Conservation (phyloP, 2,888 invertebrate genomes). For the Thereva nobilitata region DNA sequence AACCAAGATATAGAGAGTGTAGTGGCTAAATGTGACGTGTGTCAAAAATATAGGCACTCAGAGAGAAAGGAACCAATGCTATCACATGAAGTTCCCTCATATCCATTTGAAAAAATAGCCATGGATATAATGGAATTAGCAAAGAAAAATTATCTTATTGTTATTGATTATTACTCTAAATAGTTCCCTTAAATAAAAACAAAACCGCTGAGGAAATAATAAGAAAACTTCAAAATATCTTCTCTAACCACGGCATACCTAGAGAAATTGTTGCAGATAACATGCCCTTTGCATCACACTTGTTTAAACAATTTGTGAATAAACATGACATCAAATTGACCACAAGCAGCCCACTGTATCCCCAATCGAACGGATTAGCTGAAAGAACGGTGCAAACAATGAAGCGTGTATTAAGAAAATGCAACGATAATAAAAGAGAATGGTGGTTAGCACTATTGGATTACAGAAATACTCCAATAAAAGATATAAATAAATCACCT, state of each 20-base stretch:
- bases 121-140: constrained; percentile 44
- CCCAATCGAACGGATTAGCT: constrained; percentile 45
- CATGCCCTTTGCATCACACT: constrained; percentile 43
- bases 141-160: constrained; percentile 41
- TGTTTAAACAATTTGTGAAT: constrained; percentile 43
- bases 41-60: constrained; percentile 14
- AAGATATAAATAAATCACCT: background rate
- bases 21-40: constrained; percentile 21
- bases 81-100: constrained; percentile 12
- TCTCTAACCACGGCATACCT: constrained; percentile 42
- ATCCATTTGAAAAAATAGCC: constrained; percentile 42
- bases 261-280: constrained; percentile 42
- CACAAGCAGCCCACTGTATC: constrained; percentile 43
- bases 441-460: background rate
- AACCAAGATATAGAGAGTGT: constrained; percentile 23
- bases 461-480: background rate
- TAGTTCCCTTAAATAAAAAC: constrained; percentile 28
- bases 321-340: constrained; percentile 41
- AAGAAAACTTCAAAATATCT: background rate
- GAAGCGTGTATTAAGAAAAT: too few species aligned
- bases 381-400: constrained; percentile 41
- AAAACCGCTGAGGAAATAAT: constrained; percentile 7
- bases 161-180: constrained; percentile 43
- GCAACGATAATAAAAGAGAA: background rate
- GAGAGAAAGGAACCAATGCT: constrained; percentile 19